phyloP scores from a whole-genome alignment of 2,888 invertebrate species.

The Chelonus formosanus region DNA sequence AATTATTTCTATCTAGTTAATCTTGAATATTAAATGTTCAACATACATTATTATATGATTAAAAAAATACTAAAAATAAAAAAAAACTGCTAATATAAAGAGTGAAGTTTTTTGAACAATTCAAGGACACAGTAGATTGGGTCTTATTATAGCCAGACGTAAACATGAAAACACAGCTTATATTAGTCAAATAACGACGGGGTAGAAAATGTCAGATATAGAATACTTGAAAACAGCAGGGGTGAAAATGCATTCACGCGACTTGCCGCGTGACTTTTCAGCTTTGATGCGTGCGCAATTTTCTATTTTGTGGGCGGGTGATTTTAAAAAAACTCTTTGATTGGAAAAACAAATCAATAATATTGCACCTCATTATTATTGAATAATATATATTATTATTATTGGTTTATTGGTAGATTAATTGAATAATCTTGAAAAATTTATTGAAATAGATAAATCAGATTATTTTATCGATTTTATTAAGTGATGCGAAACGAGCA shows the following conservation, averaged over 20 bases:
- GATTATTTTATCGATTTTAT: constrained; percentile 11
- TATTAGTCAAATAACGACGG: not conserved
- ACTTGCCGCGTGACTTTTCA: constrained; percentile 41
- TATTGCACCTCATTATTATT: too few relatives aligned
- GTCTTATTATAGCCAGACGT: not conserved
- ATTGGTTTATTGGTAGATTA: too few relatives aligned
- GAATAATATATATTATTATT: too few relatives aligned
- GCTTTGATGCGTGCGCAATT: constrained; percentile 6
- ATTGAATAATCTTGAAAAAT: too few relatives aligned
- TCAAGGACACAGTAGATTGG: constrained; percentile 27
- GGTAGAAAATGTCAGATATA: constrained; percentile 1
- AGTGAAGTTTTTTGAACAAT: not conserved
- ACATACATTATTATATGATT: too few relatives aligned
- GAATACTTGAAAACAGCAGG: constrained; percentile 8
- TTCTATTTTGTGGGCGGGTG: constrained; percentile 6
- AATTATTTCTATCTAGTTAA: too few relatives aligned
- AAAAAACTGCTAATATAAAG: not conserved
- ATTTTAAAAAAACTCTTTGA: not conserved
- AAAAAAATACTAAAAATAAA: not conserved
- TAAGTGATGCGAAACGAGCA: constrained; percentile 6
- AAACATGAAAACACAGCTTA: too few relatives aligned
- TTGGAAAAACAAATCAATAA: too few relatives aligned
- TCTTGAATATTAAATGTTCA: too few relatives aligned
- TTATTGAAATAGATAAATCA: not conserved
- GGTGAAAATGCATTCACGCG: constrained; percentile 36